phyloP scores from a whole-genome alignment of 2,113 vertebrate genomes.

The Notarius quadriscutis region DNA sequence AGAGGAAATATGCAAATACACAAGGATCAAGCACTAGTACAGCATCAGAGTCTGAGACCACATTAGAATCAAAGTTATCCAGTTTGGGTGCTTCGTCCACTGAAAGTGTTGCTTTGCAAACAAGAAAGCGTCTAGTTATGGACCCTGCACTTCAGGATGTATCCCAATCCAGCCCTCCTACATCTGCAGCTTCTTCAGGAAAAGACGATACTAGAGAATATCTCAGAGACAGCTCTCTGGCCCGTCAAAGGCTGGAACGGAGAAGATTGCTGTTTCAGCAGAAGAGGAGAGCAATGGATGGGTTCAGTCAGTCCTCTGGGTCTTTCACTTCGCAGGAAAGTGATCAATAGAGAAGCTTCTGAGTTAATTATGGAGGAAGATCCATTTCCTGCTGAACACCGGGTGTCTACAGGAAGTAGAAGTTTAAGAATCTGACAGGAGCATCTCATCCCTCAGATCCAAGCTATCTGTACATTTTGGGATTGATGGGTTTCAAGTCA shows the following conservation, averaged over 20 bases:
- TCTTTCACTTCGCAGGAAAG: not conserved
- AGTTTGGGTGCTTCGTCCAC: not conserved
- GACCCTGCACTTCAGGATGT: conserved; percentile 1
- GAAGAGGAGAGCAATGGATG: conserved; percentile 63
- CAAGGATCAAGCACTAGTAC: not conserved
- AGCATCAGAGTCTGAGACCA: not conserved
- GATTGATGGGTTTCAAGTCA: conserved; percentile 10
- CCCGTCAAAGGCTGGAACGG: conserved; percentile 44
- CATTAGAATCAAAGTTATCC: not conserved
- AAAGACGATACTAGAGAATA: conserved; percentile 24
- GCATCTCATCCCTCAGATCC: not conserved
- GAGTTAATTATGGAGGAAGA: conserved; percentile 2
- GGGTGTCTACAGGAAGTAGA: conserved; percentile 1
- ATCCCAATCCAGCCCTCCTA: not conserved
- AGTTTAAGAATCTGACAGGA: not conserved
- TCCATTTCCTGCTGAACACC: conserved; percentile 4
- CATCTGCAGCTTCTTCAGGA: conserved; percentile 18
- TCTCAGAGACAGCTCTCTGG: conserved; percentile 48
- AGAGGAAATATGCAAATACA: not conserved
- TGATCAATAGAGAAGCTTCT: not conserved
- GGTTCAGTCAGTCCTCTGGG: conserved; percentile 51
- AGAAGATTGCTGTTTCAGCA: conserved; percentile 55
- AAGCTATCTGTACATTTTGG: not conserved
- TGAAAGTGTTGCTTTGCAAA: not conserved
- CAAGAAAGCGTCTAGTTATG: not conserved